Conservation (phyloP, 2,888 invertebrate genomes). For the Perizoma flavofasciatum region DNA sequence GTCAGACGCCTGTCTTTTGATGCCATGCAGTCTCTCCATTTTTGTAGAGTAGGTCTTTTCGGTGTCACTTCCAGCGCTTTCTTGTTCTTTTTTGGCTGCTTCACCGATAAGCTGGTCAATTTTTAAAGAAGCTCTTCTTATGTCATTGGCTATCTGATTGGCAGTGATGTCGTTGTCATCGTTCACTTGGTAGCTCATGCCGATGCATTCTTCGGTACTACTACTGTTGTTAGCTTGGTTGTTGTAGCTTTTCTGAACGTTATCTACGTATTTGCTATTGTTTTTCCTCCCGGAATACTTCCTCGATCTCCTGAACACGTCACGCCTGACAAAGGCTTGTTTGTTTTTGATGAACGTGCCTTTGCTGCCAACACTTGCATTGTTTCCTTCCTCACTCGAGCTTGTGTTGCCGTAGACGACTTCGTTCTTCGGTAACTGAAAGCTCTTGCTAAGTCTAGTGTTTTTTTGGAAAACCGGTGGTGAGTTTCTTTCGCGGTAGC, state of each 20-base stretch:
- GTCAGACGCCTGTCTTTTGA: constrained; percentile 77
- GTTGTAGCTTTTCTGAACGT: constrained; percentile 63
- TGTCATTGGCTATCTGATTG: constrained; percentile 83
- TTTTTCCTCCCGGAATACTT: constrained; percentile 79
- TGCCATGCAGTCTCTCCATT: constrained; percentile 84
- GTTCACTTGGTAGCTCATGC: constrained; percentile 80
- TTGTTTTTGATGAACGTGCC: constrained; percentile 85
- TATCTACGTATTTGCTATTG: constrained; percentile 65
- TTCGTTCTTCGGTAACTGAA: constrained; percentile 77
- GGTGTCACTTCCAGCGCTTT: constrained; percentile 64
- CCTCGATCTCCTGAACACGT: constrained; percentile 78
- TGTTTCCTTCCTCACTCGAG: constrained; percentile 80
- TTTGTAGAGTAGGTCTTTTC: constrained; percentile 80
- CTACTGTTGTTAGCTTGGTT: constrained; percentile 71
- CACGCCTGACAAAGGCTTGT: constrained; percentile 78
- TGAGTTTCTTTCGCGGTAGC: constrained; percentile 78
- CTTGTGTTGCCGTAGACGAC: constrained; percentile 76
- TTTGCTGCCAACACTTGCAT: constrained; percentile 65
- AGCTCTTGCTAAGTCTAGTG: constrained; percentile 80
- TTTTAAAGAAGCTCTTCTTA: constrained; percentile 81
- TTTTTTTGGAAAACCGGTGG: constrained; percentile 81
- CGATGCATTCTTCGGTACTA: constrained; percentile 75
- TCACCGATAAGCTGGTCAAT: constrained; percentile 82
- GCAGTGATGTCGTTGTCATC: constrained; percentile 82
- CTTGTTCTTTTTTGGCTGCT: constrained; percentile 66